Conservation (phyloP, 2,797 vertebrate species). For the Astyanax mexicanus region DNA sequence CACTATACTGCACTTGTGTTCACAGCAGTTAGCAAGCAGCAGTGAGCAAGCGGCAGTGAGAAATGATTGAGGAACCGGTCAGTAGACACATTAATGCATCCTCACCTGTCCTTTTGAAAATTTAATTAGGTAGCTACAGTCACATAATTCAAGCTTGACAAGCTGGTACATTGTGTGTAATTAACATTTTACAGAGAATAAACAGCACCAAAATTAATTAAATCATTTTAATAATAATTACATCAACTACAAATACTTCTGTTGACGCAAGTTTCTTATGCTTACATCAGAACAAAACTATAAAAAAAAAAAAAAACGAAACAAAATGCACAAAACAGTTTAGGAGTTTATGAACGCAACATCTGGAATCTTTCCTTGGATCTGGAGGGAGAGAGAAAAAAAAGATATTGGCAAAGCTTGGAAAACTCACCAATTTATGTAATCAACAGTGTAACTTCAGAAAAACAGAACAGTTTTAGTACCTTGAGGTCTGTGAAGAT, state of each 20-base stretch:
- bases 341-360: slow-evolving; percentile 88
- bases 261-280: slow-evolving; percentile 16
- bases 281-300: not conserved
- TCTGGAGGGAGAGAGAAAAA: slow-evolving; percentile 67
- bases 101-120: not conserved
- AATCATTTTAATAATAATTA: slow-evolving; percentile 29
- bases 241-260: slow-evolving; percentile 31
- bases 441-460: too few species aligned
- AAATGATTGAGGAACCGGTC: slow-evolving; percentile 15
- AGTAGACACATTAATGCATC: not conserved
- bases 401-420: slow-evolving; percentile 12
- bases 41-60: too few species aligned
- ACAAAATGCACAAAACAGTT: not conserved
- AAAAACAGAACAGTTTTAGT: slow-evolving; percentile 12
- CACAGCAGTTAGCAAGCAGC: too few species aligned
- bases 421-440: not conserved
- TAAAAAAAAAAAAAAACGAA: not conserved
- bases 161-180: not conserved
- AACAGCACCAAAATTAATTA: slow-evolving; percentile 3
- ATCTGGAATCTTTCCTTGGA: slow-evolving; percentile 88
- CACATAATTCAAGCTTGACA: not conserved
- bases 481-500: slow-evolving; percentile 92
- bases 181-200: not conserved
- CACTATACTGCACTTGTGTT: not conserved
- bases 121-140: slow-evolving; percentile 26